phyloP scores from a whole-genome alignment of 1,140 invertebrate species.

The Tetranychus urticae region DNA sequence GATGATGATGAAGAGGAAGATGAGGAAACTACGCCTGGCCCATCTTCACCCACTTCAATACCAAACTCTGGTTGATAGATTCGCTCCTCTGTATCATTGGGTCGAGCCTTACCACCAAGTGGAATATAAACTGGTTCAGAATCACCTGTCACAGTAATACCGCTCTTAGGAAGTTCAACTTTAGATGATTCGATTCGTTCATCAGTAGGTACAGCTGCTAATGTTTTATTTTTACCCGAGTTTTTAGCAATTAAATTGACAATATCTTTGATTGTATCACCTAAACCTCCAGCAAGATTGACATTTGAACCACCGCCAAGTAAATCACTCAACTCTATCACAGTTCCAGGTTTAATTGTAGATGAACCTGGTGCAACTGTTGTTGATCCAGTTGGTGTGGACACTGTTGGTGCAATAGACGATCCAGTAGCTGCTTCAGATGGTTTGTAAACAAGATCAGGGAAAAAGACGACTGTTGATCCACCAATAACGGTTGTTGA shows the following conservation, averaged over 20 bases:
- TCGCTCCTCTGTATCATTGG: not conserved
- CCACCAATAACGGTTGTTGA: constrained; percentile 10
- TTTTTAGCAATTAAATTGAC: constrained; percentile 12
- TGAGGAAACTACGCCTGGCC: not conserved
- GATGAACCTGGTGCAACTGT: not conserved
- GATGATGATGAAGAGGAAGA: not conserved
- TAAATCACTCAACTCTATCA: constrained; percentile 16
- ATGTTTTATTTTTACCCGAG: constrained; percentile 1
- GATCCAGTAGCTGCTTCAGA: not conserved
- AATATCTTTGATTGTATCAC: constrained; percentile 16
- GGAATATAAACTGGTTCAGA: constrained; percentile 14
- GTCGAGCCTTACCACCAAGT: constrained; percentile 6
- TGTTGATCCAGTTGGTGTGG: not conserved
- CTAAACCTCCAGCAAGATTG: constrained; percentile 14
- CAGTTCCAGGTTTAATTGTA: constrained; percentile 14
- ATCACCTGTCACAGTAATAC: constrained; percentile 9
- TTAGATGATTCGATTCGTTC: not conserved
- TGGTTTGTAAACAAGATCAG: constrained; percentile 11
- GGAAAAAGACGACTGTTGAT: constrained; percentile 13
- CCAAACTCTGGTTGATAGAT: not conserved
- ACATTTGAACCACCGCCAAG: constrained; percentile 12
- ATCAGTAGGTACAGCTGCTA: not conserved
- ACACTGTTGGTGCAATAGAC: not conserved
- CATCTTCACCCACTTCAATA: not conserved
- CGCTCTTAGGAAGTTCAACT: constrained; percentile 9